Evolutionary conservation across 2,888 invertebrate genomes (phyloP).

Genomic region (Parnassius apollo): DNA sequence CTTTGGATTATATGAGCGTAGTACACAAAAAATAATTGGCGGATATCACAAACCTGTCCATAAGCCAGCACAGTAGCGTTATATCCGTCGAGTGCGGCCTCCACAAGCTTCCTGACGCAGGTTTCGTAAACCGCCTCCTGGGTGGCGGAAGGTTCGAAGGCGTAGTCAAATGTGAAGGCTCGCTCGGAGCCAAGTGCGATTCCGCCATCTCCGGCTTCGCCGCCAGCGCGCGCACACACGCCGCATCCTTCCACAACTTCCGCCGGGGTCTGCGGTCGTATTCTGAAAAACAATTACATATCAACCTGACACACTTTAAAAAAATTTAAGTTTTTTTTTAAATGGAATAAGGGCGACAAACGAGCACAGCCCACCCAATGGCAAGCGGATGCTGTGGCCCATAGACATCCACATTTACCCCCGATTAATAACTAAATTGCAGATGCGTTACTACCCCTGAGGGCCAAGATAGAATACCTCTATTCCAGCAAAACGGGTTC

Average conservation of each 20-base stretch:
- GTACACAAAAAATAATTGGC: neutral
- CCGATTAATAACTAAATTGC: too few species aligned
- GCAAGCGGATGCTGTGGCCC: too few species aligned
- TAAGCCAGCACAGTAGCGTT: slow-evolving; percentile 99
- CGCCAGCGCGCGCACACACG: slow-evolving; percentile 94
- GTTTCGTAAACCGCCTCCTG: slow-evolving; percentile 91
- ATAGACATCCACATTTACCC: too few species aligned
- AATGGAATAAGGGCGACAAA: too few species aligned
- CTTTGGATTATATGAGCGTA: too few species aligned
- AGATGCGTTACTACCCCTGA: too few species aligned
- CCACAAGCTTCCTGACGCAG: slow-evolving; percentile 92
- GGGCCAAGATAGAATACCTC: too few species aligned
- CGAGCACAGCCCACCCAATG: too few species aligned
- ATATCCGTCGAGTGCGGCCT: slow-evolving; percentile 96
- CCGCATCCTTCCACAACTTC: slow-evolving; percentile 98
- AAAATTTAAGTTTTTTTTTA: too few species aligned
- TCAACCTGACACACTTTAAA: too few species aligned
- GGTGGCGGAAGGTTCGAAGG: slow-evolving; percentile 89
- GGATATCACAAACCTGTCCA: slow-evolving; percentile 87
- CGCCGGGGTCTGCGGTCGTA: slow-evolving; percentile 95
- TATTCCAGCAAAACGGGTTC: too few species aligned
- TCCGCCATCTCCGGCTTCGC: slow-evolving; percentile 94
- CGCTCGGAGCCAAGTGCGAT: slow-evolving; percentile 96
- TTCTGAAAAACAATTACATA: slow-evolving; percentile 78
- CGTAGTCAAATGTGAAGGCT: slow-evolving; percentile 97